Conservation (phyloP, 2,888 invertebrate genomes). For the Amitus sp. region DNA sequence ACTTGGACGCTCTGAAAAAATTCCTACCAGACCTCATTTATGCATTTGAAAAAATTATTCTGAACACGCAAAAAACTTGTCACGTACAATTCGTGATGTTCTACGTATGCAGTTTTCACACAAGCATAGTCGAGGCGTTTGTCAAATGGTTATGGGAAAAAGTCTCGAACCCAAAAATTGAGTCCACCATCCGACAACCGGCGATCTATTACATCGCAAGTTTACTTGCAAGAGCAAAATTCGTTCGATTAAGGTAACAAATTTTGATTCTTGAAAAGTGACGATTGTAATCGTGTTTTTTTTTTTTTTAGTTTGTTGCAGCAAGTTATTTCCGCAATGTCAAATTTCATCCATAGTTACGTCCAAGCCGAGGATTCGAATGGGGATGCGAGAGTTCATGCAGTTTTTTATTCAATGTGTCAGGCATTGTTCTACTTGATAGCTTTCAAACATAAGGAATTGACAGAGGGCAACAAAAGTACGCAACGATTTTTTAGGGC, state of each 20-base stretch:
- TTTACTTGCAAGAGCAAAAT: slow-evolving; percentile 76
- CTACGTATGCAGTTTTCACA: slow-evolving; percentile 76
- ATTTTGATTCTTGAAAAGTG: background rate
- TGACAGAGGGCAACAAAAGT: slow-evolving; percentile 83
- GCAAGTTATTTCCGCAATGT: slow-evolving; percentile 74
- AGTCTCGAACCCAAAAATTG: slow-evolving; percentile 74
- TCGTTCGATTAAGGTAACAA: slow-evolving; percentile 71
- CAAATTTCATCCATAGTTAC: slow-evolving; percentile 87
- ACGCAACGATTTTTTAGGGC: too few relatives aligned
- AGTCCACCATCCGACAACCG: slow-evolving; percentile 74
- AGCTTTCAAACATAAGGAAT: slow-evolving; percentile 87
- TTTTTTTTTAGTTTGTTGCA: slow-evolving; percentile 68
- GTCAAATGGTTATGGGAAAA: slow-evolving; percentile 79
- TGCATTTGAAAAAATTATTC: slow-evolving; percentile 82
- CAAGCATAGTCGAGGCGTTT: slow-evolving; percentile 72
- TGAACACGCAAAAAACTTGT: slow-evolving; percentile 85
- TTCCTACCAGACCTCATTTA: slow-evolving; percentile 72
- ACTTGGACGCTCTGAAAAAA: slow-evolving; percentile 66
- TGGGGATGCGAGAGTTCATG: slow-evolving; percentile 77
- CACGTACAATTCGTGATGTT: slow-evolving; percentile 84
- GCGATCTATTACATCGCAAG: slow-evolving; percentile 81
- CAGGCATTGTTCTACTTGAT: slow-evolving; percentile 94
- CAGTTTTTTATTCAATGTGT: slow-evolving; percentile 91
- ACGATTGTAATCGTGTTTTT: background rate
- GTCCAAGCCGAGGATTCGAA: slow-evolving; percentile 75